Evolutionary conservation across 2,113 vertebrate genomes (phyloP).

Genomic region (Psophia crepitans): DNA sequence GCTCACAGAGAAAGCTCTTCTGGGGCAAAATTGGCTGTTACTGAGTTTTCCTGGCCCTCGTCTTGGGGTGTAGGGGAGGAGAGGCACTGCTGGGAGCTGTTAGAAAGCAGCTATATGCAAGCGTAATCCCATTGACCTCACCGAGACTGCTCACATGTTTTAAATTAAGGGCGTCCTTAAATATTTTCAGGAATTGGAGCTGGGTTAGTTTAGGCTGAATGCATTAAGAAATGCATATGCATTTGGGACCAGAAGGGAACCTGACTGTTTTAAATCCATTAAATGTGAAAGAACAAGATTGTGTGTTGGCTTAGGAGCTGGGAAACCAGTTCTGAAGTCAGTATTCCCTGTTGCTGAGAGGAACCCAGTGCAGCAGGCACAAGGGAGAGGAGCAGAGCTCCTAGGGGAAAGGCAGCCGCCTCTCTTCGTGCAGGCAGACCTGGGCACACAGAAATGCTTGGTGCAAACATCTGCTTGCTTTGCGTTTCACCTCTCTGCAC

Average conservation of each 20-base stretch:
- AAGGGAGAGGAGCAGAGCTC: neutral
- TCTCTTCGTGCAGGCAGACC: neutral
- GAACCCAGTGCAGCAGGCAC: neutral
- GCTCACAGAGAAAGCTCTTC: neutral
- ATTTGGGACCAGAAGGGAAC: neutral
- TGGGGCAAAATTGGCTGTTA: neutral
- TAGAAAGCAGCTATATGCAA: neutral
- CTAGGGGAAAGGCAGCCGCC: neutral
- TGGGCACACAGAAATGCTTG: neutral
- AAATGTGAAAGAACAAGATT: neutral
- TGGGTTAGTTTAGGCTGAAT: conserved; percentile 18
- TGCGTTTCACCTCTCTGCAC: neutral
- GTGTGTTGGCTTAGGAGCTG: neutral
- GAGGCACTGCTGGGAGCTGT: neutral
- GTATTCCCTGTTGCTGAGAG: neutral
- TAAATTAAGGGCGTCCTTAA: neutral
- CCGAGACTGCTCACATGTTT: conserved; percentile 3
- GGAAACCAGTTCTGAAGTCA: neutral
- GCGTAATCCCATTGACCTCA: neutral
- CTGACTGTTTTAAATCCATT: conserved; percentile 2
- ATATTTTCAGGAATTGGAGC: neutral
- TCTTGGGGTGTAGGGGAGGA: neutral
- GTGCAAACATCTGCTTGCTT: neutral
- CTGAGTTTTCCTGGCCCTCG: neutral
- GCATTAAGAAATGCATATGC: neutral